Percentiles rank a stretch among this genome's conserved stretches.
Conservation (phyloP, 2,888 invertebrate genomes). For the Bugulina stolonifera region DNA sequence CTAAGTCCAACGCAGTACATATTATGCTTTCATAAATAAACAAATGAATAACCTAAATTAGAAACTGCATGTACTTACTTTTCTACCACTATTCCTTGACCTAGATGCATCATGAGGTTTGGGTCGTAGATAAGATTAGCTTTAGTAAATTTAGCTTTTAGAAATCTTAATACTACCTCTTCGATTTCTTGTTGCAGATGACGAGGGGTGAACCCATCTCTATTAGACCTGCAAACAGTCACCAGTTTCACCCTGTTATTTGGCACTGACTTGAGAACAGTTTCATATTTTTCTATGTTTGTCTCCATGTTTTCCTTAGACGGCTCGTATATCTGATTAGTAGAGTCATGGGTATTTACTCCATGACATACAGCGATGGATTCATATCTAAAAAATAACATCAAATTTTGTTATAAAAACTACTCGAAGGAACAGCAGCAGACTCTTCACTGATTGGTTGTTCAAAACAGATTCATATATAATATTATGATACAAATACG, state of each 20-base stretch:
- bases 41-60: no score
- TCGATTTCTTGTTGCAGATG: conserved; percentile 2
- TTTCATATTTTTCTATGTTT: background rate
- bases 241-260: background rate
- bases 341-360: background rate
- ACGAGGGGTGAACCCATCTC: conserved; percentile 18
- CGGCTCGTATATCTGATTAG: background rate
- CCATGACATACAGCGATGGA: conserved; percentile 17
- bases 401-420: no score
- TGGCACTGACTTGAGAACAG: background rate
- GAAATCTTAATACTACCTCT: background rate
- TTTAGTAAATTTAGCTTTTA: background rate
- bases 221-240: conserved; percentile 3
- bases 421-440: no score
- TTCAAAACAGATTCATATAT: no score
- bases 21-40: no score
- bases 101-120: conserved; percentile 10
- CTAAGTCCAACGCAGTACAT: no score
- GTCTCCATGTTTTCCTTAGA: background rate
- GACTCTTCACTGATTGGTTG: no score
- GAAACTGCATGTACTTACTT: no score
- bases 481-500: no score
- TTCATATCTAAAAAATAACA: conserved; percentile 7
- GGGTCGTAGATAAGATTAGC: background rate
- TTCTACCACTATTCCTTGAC: background rate